Evolutionary conservation across 2,113 vertebrate genomes (phyloP).

Genomic region (Rhea pennata): DNA sequence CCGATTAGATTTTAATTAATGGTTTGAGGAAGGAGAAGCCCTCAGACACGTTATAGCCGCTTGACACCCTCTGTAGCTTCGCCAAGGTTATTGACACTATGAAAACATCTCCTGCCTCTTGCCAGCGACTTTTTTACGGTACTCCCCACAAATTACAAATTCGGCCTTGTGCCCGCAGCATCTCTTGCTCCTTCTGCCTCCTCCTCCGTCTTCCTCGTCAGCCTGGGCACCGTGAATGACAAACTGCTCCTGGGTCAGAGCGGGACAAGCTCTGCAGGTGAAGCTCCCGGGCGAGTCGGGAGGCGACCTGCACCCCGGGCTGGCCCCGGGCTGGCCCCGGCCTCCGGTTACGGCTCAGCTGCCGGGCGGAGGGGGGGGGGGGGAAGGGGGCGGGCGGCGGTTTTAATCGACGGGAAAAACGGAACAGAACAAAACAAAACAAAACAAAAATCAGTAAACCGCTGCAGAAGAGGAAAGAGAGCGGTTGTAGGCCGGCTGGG

Average conservation of each 20-base stretch:
- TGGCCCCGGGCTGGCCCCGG: neutral
- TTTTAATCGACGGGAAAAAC: accelerated
- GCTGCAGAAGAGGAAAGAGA: no score
- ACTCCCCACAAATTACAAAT: accelerated
- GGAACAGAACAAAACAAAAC: neutral
- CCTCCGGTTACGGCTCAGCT: no score
- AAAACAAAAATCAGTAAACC: no score
- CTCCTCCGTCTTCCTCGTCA: no score
- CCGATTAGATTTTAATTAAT: neutral
- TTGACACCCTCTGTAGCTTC: neutral
- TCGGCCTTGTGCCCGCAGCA: accelerated
- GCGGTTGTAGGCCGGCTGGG: no score
- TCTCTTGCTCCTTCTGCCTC: neutral
- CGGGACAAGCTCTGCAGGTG: no score
- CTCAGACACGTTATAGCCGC: neutral
- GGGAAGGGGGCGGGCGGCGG: no score
- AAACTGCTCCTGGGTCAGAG: no score
- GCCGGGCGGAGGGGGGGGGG: neutral
- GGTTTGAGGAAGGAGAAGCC: neutral
- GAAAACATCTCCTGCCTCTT: neutral
- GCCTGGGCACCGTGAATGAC: no score
- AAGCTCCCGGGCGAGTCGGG: neutral
- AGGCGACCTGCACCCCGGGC: neutral
- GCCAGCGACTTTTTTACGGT: accelerated
- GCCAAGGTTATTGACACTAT: neutral